Conservation (phyloP, 2,797 vertebrate species). For the Pseudotriccus pelzelni region DNA sequence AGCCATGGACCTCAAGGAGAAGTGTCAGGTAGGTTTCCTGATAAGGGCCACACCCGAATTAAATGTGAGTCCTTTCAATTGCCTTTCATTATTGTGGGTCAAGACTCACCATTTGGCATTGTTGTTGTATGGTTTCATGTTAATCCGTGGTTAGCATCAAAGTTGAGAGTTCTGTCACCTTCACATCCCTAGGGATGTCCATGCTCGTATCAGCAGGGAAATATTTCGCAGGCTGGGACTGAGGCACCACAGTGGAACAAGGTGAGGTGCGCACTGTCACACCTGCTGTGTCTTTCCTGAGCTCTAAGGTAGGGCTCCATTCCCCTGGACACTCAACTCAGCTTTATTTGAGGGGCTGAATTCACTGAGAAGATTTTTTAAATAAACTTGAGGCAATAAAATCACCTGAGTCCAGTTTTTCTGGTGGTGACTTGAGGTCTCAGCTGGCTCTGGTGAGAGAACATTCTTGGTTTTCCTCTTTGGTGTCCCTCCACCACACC, state of each 20-base stretch:
- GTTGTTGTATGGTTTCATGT: neutral
- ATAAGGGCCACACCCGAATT: neutral
- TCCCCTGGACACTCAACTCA: neutral
- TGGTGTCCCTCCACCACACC: neutral
- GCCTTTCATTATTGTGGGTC: neutral
- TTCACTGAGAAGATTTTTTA: neutral
- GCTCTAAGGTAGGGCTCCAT: neutral
- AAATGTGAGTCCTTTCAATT: neutral
- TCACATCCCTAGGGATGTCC: neutral
- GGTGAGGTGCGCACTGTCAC: neutral
- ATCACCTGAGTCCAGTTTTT: neutral
- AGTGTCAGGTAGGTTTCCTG: slow-evolving; percentile 83
- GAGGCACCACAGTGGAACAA: neutral
- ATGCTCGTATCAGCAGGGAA: neutral
- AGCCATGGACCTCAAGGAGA: slow-evolving; percentile 91
- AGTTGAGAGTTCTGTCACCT: neutral
- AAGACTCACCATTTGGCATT: neutral
- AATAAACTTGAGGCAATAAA: neutral
- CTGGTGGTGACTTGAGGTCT: neutral
- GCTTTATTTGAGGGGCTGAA: neutral
- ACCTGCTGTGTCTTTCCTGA: neutral
- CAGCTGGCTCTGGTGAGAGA: neutral
- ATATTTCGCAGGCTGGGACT: neutral
- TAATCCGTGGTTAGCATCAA: neutral
- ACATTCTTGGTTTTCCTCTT: neutral